Evolutionary conservation across 2,113 vertebrate species (phyloP).

Genomic region (Cervus canadensis): DNA sequence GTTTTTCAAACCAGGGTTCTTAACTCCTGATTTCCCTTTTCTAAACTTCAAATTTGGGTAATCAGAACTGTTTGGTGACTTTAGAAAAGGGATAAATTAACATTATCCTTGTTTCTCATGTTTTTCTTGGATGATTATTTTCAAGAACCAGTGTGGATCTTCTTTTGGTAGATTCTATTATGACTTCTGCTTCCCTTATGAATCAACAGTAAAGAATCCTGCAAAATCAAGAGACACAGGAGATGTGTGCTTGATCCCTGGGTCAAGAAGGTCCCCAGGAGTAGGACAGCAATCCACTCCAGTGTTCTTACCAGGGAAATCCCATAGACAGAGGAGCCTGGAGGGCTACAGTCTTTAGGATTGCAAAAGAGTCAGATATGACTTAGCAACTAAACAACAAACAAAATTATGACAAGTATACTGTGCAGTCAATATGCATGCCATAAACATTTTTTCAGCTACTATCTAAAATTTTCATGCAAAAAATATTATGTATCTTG

Average conservation of each 20-base stretch:
- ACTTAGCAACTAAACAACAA: not conserved
- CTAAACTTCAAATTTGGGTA: not conserved
- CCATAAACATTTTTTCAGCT: not conserved
- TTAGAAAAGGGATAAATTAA: not conserved
- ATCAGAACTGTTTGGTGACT: not conserved
- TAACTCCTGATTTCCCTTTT: not conserved
- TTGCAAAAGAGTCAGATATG: not conserved
- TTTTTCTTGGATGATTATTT: not conserved
- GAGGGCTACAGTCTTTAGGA: not conserved
- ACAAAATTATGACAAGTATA: not conserved
- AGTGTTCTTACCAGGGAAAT: not conserved
- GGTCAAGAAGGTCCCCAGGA: not conserved
- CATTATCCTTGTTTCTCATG: not conserved
- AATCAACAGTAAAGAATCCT: not conserved
- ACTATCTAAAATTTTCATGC: not conserved
- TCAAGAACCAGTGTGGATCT: not conserved
- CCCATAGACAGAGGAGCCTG: not conserved
- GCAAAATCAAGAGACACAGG: not conserved
- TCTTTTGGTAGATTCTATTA: not conserved
- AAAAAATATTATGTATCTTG: not conserved
- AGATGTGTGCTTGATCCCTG: not conserved
- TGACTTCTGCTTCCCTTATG: not conserved
- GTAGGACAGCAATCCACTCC: not conserved
- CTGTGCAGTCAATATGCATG: not conserved
- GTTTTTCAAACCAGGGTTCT: not conserved